These are phyloP conservation scores for Gambusia holbrooki DNA, from an alignment of 2,113 vertebrate species.

Conservation along the genomic window DNA sequence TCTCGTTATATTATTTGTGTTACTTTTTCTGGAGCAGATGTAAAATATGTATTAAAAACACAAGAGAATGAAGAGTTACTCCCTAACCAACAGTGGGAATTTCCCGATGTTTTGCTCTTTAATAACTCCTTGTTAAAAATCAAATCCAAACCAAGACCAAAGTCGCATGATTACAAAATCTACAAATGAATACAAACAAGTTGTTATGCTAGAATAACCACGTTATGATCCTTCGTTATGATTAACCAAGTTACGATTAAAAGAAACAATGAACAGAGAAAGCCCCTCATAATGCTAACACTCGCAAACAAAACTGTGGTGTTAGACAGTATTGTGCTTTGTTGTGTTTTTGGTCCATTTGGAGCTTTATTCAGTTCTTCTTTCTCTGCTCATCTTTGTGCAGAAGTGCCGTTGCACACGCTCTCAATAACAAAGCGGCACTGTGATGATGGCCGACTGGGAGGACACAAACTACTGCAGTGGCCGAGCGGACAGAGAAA, in stretches of 20 bases:
- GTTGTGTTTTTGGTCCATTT: constrained; percentile 26
- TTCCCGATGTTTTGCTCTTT: no score
- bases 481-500: constrained; percentile 56
- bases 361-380: constrained; percentile 38
- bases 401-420: constrained; percentile 39
- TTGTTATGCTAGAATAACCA: background rate
- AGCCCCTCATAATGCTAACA: no score
- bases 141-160: background rate
- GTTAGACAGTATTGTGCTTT: constrained; percentile 14
- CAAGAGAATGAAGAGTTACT: no score
- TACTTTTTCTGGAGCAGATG: no score
- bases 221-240: constrained; percentile 22
- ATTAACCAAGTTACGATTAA: no score
- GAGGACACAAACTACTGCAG: constrained; percentile 65
- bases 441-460: constrained; percentile 54
- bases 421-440: constrained; percentile 54
- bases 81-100: no score
- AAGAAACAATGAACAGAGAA: background rate
- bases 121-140: no score
- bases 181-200: background rate
- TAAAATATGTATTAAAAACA: no score
- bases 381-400: constrained; percentile 49
- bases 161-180: constrained; percentile 33
- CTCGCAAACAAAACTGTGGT: background rate
- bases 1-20: no score